Base-by-base conservation (phyloP, 2,888 invertebrate species). In the Danaus chrysippus region DNA sequence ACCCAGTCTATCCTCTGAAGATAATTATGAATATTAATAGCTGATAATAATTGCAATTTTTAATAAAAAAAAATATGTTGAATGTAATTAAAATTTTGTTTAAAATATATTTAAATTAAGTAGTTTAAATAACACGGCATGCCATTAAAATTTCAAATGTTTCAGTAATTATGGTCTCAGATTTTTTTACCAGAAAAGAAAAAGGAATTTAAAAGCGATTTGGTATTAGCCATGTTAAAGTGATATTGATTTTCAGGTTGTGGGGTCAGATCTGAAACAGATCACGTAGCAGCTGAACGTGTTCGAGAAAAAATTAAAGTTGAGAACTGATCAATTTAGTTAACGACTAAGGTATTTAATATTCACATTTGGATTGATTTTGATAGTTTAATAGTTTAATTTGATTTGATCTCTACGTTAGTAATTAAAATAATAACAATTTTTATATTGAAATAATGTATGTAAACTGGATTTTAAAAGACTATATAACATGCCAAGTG, bases 1-100 rank as follows among this genome's bases (percentile, higher is more conserved):
- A 74, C 76, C 90, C 90, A 90, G 65, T 86, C 79, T 64, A 87
- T 78, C 56, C 76, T 76, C 89, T 90, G 82, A 9, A 82, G 10
- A 17, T 34, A 34, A 34, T 6, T 34, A 34, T 34, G 3, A 5
- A 34, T 34, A 6, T 8, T 34, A 6, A 34, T 34, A 34, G 6
- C 3, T 34, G 8, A 6, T 34, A 6, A 34, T 34, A 5, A 34
- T 5, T 34, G 23, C 8, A 34, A 6, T 6, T 34, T 34, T 34
- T 34, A 34, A 34, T 6, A 5, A 34, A 34, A 3, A 34, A 3
- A 1, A 3, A 3, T 34, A 3, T 34, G 3, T 34, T 34, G 2
- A 34, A 34, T 3, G 8, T 2, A 34, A 5, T 34, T 34, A 34
- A 34, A 3, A 34, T 34, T 34, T 34, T 34, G 23, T 34, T 34